A percentile compares a stretch with the other conserved stretches of the same genome.
phyloP scores from a whole-genome alignment of 2,888 invertebrate genomes.

The Sphecodes monilicornis region DNA sequence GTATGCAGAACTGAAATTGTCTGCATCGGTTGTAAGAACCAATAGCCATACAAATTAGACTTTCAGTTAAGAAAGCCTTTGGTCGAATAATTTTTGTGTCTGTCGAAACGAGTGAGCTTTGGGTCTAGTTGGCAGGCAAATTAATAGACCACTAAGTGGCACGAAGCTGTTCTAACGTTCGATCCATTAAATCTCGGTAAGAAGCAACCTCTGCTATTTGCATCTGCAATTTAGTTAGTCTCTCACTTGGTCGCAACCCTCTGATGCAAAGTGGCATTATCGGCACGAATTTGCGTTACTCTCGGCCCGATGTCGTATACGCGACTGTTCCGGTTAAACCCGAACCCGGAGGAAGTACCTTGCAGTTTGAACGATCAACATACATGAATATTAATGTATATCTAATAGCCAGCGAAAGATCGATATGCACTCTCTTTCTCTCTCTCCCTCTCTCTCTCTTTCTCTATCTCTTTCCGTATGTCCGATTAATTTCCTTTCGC shows the following conservation, averaged over 20 bases:
- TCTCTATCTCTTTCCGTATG: neutral
- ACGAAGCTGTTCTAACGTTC: constrained; percentile 73
- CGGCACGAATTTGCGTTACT: constrained; percentile 74
- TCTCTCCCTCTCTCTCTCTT: neutral
- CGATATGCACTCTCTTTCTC: constrained; percentile 13
- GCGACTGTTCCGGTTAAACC: constrained; percentile 69
- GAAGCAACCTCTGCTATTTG: constrained; percentile 82
- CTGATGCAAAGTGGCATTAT: constrained; percentile 81
- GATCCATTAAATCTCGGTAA: constrained; percentile 81
- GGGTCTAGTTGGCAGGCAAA: constrained; percentile 65
- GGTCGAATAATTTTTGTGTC: neutral
- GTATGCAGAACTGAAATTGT: too few relatives aligned
- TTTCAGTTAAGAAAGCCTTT: neutral
- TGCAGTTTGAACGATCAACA: constrained; percentile 68
- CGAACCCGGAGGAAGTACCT: constrained; percentile 64
- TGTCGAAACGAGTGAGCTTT: neutral
- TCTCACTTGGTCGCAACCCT: constrained; percentile 69
- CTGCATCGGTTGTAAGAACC: neutral
- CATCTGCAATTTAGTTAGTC: constrained; percentile 81
- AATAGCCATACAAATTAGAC: neutral
- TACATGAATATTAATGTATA: constrained; percentile 69
- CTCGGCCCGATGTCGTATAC: constrained; percentile 62
- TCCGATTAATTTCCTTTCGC: constrained; percentile 43
- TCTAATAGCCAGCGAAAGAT: constrained; percentile 46
- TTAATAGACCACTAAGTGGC: constrained; percentile 81